Evolutionary conservation across 2,113 vertebrate genomes (phyloP).

Genomic region (Podiceps cristatus): DNA sequence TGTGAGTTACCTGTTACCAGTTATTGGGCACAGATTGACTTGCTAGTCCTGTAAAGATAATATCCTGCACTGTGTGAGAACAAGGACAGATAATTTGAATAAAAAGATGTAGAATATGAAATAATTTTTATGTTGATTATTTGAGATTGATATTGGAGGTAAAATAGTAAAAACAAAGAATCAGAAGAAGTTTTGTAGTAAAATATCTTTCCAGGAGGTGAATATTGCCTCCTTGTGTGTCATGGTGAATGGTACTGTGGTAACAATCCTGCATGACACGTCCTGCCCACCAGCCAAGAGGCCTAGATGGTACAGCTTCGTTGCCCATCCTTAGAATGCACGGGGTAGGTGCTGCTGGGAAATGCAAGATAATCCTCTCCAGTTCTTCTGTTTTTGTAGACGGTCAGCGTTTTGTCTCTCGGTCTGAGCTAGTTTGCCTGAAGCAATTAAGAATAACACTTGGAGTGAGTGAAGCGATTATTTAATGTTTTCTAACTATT

Average conservation of each 20-base stretch:
- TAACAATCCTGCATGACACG: rapidly evolving
- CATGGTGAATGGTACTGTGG: neutral
- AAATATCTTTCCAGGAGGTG: neutral
- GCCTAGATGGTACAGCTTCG: neutral
- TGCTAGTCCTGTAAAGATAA: neutral
- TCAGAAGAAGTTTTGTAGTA: neutral
- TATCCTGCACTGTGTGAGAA: neutral
- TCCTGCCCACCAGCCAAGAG: neutral
- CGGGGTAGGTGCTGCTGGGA: neutral
- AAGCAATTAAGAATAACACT: neutral
- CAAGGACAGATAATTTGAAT: neutral
- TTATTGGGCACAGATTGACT: neutral
- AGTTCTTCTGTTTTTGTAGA: neutral
- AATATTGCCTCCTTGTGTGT: neutral
- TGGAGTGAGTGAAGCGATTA: neutral
- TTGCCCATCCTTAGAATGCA: rapidly evolving
- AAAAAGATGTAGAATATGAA: neutral
- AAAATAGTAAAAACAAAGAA: neutral
- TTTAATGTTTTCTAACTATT: neutral
- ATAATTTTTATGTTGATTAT: neutral
- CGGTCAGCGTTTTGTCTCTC: neutral
- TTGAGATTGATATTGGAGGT: neutral
- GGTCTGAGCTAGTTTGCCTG: neutral
- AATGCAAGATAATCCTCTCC: neutral
- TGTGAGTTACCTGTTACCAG: neutral